Evolutionary conservation across 2,888 invertebrate genomes (phyloP), one percentile per base, ranked within the genome.

Genomic region (Lepidochrysops patricia): DNA sequence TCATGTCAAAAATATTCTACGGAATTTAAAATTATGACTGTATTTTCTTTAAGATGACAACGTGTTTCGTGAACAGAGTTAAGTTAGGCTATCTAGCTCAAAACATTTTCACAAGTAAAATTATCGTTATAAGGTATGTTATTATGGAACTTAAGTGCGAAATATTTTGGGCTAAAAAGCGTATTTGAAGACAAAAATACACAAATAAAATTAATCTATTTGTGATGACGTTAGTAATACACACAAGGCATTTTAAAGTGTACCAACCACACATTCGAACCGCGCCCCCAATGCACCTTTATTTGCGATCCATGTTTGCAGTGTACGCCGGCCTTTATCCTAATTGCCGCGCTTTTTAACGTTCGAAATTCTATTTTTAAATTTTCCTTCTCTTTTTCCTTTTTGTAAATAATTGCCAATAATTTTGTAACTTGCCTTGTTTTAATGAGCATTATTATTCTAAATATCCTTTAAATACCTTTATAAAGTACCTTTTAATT

Each of bases 281-380:
- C 69, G 64, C 68, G 57, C 67, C 69, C 64, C 50, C 48, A 61
- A 64, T 57, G 56, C 61, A 60, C 68, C 71, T 68, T 67, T 71
- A 71, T 71, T 71, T 70, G 64, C 60, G 32, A 54, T 52, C 29
- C 29, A 57, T 72, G 72, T 69, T 69, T 68, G 69, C 61, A 63
- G 65, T 68, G 68, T 66, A 63, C 65, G 61, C 65, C 63, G 60
- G 60, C 67, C 70, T 68, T 70, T 70, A 70, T 68, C 64, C 66
- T 70, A 70, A 71, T 70, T 71, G 69, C 64, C 62, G 60, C 62
- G 61, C 58, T 63, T 66, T 63, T 60, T 32, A 60, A 62, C 54
- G 32, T 54, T 32, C 52, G 27, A 54, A 54, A 54, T 54, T 54
- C 54, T 54, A 32, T 32, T 54, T 32, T 54, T 26, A 29, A 27